Evolutionary conservation across 2,797 vertebrate species (phyloP).

Genomic region (Choloepus didactylus): DNA sequence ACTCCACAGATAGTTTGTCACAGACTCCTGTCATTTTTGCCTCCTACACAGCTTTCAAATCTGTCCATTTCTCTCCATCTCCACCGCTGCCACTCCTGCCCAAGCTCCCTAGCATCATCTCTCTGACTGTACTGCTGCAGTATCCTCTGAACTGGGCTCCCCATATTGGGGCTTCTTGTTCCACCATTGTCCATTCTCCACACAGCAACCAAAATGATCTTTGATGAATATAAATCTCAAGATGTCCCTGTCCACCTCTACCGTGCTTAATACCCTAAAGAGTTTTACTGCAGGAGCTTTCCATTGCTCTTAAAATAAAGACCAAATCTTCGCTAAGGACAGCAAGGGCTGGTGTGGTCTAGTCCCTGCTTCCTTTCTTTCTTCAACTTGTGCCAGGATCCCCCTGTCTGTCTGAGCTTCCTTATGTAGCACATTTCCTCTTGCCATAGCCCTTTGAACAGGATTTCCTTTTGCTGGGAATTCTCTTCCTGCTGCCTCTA

Average conservation of each 20-base stretch:
- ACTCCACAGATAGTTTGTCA: background rate
- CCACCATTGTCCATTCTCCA: background rate
- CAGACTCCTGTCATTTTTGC: background rate
- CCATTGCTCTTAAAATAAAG: background rate
- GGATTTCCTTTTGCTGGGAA: background rate
- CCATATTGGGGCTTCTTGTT: background rate
- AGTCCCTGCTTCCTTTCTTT: background rate
- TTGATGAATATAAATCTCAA: background rate
- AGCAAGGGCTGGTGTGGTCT: background rate
- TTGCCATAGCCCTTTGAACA: background rate
- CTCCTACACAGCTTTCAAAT: background rate
- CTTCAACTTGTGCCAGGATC: background rate
- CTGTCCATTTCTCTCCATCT: background rate
- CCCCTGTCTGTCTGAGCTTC: background rate
- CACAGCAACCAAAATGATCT: background rate
- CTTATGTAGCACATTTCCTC: background rate
- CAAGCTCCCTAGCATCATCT: background rate
- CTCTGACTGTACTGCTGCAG: background rate
- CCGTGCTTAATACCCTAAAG: background rate
- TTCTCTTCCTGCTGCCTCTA: background rate
- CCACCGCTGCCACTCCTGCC: background rate
- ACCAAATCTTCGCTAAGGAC: background rate
- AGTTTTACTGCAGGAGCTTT: slow-evolving; percentile 21
- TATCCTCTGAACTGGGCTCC: background rate
- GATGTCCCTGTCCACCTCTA: background rate